phyloP scores from a whole-genome alignment of 2,797 vertebrate genomes.

The Botia almorhae region DNA sequence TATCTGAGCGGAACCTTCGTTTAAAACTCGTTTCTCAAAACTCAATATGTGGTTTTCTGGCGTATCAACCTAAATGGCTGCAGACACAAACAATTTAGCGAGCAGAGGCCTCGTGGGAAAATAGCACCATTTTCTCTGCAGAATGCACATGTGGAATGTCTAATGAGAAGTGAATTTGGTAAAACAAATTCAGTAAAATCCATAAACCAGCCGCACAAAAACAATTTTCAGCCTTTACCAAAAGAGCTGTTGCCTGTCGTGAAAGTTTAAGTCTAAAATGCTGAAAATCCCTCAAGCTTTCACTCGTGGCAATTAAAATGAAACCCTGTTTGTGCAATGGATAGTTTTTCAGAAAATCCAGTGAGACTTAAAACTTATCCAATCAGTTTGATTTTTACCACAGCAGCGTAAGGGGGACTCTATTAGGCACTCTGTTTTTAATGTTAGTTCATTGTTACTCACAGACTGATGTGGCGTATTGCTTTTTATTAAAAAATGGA shows the following conservation, averaged over 20 bases:
- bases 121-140: slow-evolving; percentile 1
- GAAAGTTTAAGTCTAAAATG: background rate
- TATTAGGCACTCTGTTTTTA: no score
- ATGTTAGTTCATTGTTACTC: no score
- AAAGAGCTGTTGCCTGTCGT: slow-evolving; percentile 10
- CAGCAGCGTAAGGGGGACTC: no score
- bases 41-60: slow-evolving; percentile 17
- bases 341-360: no score
- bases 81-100: slow-evolving; percentile 24
- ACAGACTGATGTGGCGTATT: no score
- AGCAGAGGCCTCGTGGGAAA: background rate
- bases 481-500: no score
- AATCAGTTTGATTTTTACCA: no score
- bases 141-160: slow-evolving; percentile 22
- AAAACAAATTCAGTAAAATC: slow-evolving; percentile 6
- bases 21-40: slow-evolving; percentile 35
- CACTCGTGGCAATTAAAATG: slow-evolving; percentile 1
- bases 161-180: slow-evolving; percentile 24
- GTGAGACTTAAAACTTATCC: no score
- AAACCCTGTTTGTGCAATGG: no score
- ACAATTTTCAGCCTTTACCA: background rate
- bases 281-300: background rate
- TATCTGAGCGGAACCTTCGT: slow-evolving; percentile 8
- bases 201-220: background rate
- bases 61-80: slow-evolving; percentile 21